Evolutionary conservation across 1,140 invertebrate species (phyloP).

Genomic region (Drosophila repleta): DNA sequence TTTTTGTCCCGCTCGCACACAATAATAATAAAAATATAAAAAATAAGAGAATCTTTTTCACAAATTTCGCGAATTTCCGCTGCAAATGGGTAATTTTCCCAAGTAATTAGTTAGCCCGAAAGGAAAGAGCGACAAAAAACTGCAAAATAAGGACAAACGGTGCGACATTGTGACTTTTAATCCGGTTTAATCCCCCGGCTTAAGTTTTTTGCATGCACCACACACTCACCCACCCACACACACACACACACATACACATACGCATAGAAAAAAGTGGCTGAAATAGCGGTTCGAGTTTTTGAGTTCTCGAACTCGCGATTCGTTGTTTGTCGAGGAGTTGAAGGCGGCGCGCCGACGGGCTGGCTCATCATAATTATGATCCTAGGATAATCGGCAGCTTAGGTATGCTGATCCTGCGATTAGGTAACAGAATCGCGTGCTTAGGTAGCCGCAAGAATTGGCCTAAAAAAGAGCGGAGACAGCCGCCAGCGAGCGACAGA

Average conservation of each 20-base stretch:
- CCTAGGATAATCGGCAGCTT: constrained; percentile 80
- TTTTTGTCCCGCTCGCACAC: constrained; percentile 30
- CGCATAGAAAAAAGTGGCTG: constrained; percentile 7
- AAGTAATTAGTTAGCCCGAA: constrained; percentile 76
- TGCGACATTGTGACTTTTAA: constrained; percentile 68
- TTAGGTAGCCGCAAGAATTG: constrained; percentile 79
- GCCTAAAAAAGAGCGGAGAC: constrained; percentile 60
- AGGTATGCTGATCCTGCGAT: constrained; percentile 78
- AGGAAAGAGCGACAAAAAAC: constrained; percentile 52
- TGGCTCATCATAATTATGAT: constrained; percentile 79
- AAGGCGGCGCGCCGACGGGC: constrained; percentile 56
- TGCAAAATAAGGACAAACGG: constrained; percentile 64
- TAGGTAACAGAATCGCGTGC: constrained; percentile 76
- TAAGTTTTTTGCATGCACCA: constrained; percentile 70
- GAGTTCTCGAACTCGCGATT: constrained; percentile 23
- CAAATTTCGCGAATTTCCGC: constrained; percentile 76
- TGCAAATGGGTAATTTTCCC: constrained; percentile 75
- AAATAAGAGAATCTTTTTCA: constrained; percentile 34
- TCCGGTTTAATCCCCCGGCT: constrained; percentile 79
- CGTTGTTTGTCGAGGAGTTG: constrained; percentile 53
- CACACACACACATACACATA: neutral
- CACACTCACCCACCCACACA: constrained; percentile 5
- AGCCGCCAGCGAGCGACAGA: constrained; percentile 3
- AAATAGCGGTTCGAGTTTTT: constrained; percentile 30
- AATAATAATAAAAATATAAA: constrained; percentile 39